Conservation (phyloP, 2,797 vertebrate genomes). For the Percopsis omiscomaycus region DNA sequence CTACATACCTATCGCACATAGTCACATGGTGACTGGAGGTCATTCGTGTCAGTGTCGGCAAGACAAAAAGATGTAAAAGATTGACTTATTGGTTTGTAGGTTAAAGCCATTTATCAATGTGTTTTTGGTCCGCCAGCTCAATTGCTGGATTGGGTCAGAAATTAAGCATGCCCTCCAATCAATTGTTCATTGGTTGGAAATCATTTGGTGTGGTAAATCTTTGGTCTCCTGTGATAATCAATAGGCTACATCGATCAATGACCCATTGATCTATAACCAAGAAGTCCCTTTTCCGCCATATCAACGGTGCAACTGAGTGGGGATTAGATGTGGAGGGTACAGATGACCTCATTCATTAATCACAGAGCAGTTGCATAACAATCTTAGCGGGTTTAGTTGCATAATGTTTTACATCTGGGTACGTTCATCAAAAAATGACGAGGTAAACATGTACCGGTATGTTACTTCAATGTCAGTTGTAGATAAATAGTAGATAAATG, state of each 20-base stretch:
- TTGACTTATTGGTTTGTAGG: conserved; percentile 13
- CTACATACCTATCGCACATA: no score
- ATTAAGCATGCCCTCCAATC: conserved; percentile 47
- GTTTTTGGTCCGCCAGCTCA: conserved; percentile 39
- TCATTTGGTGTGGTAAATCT: conserved; percentile 29
- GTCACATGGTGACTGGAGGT: neutral
- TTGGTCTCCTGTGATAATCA: conserved; percentile 34
- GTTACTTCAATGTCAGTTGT: no score
- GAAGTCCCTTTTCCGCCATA: conserved; percentile 1
- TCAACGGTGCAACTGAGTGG: conserved; percentile 14
- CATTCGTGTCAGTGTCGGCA: neutral
- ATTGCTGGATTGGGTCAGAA: conserved; percentile 48
- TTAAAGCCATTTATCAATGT: conserved; percentile 50
- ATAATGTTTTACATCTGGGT: no score
- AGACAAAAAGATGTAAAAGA: neutral
- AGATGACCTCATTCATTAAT: neutral
- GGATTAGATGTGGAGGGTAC: conserved; percentile 13
- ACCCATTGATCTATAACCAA: conserved; percentile 33
- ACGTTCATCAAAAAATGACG: no score
- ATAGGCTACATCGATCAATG: conserved; percentile 19
- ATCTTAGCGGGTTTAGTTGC: no score
- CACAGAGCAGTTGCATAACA: no score
- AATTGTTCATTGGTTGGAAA: conserved; percentile 49
- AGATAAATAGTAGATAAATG: no score
- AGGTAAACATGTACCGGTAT: no score